A percentile compares a stretch with the other conserved stretches of the same genome.
These are phyloP conservation scores for Meghimatium bilineatum DNA, from an alignment of 2,888 invertebrate species.

Conservation along the genomic window DNA sequence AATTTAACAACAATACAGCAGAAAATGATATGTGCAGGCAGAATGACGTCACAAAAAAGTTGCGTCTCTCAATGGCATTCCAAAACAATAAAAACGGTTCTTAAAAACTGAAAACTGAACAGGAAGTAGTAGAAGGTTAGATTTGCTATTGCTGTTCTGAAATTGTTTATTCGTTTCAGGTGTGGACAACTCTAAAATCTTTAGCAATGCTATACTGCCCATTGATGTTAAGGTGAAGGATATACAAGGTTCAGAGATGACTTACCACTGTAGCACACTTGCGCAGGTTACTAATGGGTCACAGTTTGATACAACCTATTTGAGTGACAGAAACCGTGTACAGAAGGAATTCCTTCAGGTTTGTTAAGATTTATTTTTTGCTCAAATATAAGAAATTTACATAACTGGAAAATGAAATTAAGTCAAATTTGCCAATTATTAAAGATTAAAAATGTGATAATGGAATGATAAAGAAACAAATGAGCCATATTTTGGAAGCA, in stretches of 20 bases:
- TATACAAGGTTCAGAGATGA: conserved; percentile 68
- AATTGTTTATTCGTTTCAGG: conserved; percentile 39
- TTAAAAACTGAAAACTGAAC: too few species aligned
- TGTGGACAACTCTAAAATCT: conserved; percentile 81
- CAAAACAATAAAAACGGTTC: too few species aligned
- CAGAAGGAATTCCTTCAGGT: conserved; percentile 74
- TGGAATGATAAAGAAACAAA: neutral
- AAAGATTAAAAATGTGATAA: neutral
- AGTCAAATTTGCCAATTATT: too few species aligned
- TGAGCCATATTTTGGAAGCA: too few species aligned
- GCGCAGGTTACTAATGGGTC: conserved; percentile 83
- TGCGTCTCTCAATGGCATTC: too few species aligned
- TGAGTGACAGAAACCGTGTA: conserved; percentile 56
- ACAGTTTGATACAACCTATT: conserved; percentile 81
- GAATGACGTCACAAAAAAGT: too few species aligned
- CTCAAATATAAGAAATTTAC: too few species aligned
- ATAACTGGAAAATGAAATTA: too few species aligned
- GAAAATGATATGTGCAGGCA: too few species aligned
- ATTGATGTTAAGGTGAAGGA: conserved; percentile 83
- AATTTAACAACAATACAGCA: too few species aligned
- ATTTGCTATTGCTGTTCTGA: too few species aligned
- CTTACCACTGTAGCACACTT: conserved; percentile 82
- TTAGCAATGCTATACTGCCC: conserved; percentile 86
- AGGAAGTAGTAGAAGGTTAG: too few species aligned
- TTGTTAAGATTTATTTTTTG: neutral